Conservation (phyloP, 2,113 vertebrate species). For the Prolemur simus region DNA sequence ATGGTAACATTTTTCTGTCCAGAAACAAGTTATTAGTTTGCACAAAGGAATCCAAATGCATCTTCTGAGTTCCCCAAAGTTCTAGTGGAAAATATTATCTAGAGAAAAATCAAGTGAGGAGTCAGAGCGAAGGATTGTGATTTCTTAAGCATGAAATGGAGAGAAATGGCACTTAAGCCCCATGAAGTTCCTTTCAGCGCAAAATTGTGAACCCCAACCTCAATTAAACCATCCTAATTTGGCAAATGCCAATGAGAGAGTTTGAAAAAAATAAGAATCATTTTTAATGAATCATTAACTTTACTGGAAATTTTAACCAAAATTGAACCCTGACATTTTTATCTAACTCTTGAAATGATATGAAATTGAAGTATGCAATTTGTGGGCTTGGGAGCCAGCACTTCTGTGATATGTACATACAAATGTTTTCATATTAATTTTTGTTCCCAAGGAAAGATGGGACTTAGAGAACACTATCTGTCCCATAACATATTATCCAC, state of each 20-base stretch:
- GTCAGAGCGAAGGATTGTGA: constrained; percentile 16
- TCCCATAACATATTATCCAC: not conserved
- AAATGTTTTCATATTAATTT: not conserved
- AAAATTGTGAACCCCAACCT: not conserved
- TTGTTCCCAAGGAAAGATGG: not conserved
- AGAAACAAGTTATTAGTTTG: constrained; percentile 85
- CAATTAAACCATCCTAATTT: not conserved
- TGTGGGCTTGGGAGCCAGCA: not conserved
- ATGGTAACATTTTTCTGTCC: constrained; percentile 81
- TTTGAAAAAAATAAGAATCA: not conserved
- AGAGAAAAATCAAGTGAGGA: constrained; percentile 62
- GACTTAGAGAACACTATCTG: not conserved
- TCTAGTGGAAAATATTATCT: constrained; percentile 62
- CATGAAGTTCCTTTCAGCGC: constrained; percentile 5
- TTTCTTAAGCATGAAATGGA: constrained; percentile 69
- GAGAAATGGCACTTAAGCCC: constrained; percentile 57
- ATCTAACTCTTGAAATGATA: not conserved
- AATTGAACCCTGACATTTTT: not conserved
- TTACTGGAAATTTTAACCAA: not conserved
- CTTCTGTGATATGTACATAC: not conserved
- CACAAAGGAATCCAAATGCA: constrained; percentile 79
- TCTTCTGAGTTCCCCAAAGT: constrained; percentile 75
- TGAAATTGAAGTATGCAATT: not conserved
- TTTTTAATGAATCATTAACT: not conserved
- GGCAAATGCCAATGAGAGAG: not conserved